phyloP scores from a whole-genome alignment of 2,888 invertebrate species.

The Anticlea derivata region DNA sequence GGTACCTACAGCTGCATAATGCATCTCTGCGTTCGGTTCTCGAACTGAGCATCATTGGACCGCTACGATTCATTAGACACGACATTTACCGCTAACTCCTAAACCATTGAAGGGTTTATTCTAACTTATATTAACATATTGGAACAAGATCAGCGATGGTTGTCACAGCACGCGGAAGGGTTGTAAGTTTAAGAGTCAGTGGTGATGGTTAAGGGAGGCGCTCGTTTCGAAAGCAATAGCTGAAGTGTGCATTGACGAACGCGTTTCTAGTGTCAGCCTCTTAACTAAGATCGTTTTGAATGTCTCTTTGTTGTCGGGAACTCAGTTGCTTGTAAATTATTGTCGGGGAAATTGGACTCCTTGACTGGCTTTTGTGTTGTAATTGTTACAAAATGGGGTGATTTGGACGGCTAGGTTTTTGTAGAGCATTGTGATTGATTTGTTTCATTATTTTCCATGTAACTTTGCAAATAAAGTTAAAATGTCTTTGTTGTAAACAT shows the following conservation, averaged over 20 bases:
- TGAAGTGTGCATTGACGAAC: constrained; percentile 75
- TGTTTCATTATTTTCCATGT: not conserved
- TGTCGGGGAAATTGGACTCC: constrained; percentile 39
- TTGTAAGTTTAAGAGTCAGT: not conserved
- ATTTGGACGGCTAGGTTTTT: not conserved
- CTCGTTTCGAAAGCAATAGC: constrained; percentile 51
- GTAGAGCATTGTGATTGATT: not conserved
- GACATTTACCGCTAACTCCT: not conserved
- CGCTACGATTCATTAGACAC: constrained; percentile 34
- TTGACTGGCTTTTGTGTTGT: constrained; percentile 1
- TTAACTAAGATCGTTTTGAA: constrained; percentile 71
- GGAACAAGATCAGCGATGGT: constrained; percentile 10
- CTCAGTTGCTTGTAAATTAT: constrained; percentile 48
- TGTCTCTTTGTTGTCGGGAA: constrained; percentile 59
- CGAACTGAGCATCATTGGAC: constrained; percentile 23
- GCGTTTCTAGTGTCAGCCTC: constrained; percentile 68
- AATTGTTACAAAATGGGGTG: constrained; percentile 1
- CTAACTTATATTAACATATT: not conserved
- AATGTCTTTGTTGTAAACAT: no score
- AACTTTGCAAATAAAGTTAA: not conserved
- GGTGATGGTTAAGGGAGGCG: constrained; percentile 24
- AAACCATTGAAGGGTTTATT: constrained; percentile 21
- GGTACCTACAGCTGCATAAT: constrained; percentile 34
- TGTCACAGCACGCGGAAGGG: not conserved
- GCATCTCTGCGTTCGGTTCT: constrained; percentile 35